phyloP scores from a whole-genome alignment of 2,797 vertebrate genomes.

The Gouania willdenowi region DNA sequence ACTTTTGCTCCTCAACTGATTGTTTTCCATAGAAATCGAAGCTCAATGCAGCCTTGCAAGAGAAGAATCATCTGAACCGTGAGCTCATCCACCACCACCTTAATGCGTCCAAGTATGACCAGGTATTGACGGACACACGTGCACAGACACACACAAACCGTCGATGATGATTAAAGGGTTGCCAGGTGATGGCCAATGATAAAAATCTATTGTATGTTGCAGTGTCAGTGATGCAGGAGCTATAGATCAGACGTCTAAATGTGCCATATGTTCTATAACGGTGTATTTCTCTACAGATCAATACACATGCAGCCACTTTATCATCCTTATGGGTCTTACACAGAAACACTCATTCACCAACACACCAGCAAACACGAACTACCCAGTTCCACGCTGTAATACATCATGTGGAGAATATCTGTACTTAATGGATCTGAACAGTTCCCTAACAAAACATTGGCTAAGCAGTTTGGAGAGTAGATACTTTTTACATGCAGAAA shows the following conservation, averaged over 20 bases:
- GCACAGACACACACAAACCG: not conserved
- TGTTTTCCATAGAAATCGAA: conserved; percentile 73
- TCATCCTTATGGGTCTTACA: not conserved
- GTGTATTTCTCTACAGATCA: conserved; percentile 33
- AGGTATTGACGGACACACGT: conserved; percentile 68
- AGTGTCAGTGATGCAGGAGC: not conserved
- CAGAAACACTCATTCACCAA: too few species aligned
- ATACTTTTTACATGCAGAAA: too few species aligned
- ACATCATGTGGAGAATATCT: too few species aligned
- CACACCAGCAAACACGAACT: too few species aligned
- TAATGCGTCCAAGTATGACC: conserved; percentile 70
- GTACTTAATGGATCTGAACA: too few species aligned
- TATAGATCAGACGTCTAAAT: not conserved
- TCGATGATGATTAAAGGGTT: conserved; percentile 1
- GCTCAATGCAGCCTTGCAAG: conserved; percentile 75
- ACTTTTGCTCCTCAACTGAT: not conserved
- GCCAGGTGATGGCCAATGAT: not conserved
- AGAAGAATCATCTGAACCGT: conserved; percentile 69
- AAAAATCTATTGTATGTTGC: conserved; percentile 5
- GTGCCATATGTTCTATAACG: not conserved
- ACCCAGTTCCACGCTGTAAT: too few species aligned
- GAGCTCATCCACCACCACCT: conserved; percentile 69
- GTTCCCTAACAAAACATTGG: too few species aligned
- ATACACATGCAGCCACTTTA: conserved; percentile 27
- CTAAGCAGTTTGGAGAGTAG: too few species aligned